Evolutionary conservation across 2,797 vertebrate species (phyloP).

Genomic region (Diglossa cyanea): DNA sequence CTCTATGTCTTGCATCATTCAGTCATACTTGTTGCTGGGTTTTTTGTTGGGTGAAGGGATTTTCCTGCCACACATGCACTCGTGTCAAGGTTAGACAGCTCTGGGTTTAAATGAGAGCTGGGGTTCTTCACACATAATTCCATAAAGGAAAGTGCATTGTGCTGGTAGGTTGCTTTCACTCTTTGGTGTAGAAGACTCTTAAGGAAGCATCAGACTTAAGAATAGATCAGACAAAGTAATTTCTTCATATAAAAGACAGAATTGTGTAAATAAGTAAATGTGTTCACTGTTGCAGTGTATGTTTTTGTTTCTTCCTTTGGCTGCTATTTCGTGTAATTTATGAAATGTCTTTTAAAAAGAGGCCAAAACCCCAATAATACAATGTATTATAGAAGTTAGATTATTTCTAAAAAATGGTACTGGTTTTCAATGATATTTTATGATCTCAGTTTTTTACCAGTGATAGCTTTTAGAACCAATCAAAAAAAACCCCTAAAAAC

Average conservation of each 20-base stretch:
- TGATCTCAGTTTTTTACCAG: neutral
- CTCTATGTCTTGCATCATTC: neutral
- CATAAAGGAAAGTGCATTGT: neutral
- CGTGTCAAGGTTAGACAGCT: neutral
- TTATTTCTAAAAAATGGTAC: neutral
- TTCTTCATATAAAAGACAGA: neutral
- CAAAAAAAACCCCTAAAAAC: neutral
- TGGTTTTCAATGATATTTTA: neutral
- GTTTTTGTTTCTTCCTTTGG: neutral
- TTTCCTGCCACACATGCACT: rapidly evolving
- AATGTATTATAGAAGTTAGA: neutral
- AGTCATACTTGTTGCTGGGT: neutral
- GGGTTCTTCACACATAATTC: neutral
- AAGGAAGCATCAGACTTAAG: neutral
- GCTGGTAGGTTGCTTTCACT: neutral
- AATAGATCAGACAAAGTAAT: neutral
- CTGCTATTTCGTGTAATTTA: neutral
- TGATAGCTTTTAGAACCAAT: neutral
- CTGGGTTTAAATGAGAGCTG: neutral
- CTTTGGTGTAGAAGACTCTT: neutral
- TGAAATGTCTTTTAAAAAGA: neutral
- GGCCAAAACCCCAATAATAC: neutral
- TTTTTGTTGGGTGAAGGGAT: neutral
- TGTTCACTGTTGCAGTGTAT: neutral
- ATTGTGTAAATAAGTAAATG: neutral